These are phyloP conservation scores for Brachypteracias leptosomus DNA, from an alignment of 2,113 vertebrate genomes.

Conservation along the genomic window DNA sequence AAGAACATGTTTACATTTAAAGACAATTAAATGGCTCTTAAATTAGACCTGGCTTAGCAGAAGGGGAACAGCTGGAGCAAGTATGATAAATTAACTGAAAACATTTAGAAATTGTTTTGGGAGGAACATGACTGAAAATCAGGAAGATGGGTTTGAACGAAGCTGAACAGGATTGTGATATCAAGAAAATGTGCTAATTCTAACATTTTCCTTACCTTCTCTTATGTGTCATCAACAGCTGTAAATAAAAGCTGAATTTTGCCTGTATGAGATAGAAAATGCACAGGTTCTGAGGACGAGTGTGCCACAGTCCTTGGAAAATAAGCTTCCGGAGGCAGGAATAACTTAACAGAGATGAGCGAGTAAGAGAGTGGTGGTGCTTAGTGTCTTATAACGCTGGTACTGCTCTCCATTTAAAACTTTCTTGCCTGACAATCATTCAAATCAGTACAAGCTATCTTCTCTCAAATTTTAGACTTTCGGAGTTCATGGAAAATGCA, in stretches of 20 bases:
- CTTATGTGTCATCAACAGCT: background rate
- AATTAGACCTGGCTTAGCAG: background rate
- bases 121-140: background rate
- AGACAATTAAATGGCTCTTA: background rate
- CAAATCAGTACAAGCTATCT: background rate
- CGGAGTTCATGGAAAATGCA: constrained; percentile 17
- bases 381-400: background rate
- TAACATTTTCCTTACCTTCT: background rate
- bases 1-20: background rate
- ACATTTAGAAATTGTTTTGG: background rate
- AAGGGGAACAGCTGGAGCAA: background rate
- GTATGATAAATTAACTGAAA: background rate
- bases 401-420: background rate
- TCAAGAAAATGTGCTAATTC: background rate
- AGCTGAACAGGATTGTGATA: background rate
- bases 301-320: background rate
- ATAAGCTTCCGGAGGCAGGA: background rate
- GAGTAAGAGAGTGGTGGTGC: background rate
- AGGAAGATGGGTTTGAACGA: background rate
- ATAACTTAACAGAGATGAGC: background rate
- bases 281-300: background rate
- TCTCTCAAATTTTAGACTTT: constrained; percentile 10
- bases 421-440: constrained; percentile 3
- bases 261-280: background rate
- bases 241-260: background rate